Percentiles rank a stretch among this genome's conserved stretches.
Conservation (phyloP, 1,140 invertebrate species). For the Andricus grossulariae region DNA sequence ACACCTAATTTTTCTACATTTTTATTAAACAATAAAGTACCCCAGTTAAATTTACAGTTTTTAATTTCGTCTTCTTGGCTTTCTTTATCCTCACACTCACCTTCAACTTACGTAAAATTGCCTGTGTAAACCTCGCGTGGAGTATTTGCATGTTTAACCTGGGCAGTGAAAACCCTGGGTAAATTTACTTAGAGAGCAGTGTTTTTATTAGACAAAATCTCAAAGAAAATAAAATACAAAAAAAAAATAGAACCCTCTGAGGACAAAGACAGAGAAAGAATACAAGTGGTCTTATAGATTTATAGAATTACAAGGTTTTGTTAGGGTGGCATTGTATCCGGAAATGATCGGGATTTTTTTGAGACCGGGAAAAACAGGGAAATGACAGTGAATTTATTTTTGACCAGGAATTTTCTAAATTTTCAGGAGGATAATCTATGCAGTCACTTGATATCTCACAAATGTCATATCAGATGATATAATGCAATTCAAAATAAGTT, state of each 20-base stretch:
- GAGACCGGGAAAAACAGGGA: too few relatives aligned
- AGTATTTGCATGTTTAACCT: constrained; percentile 23
- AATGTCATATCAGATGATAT: too few relatives aligned
- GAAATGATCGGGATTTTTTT: too few relatives aligned
- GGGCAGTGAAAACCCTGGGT: constrained; percentile 1
- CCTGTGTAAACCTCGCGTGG: not conserved
- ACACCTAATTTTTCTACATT: too few relatives aligned
- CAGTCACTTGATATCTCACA: too few relatives aligned
- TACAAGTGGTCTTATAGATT: not conserved
- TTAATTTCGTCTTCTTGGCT: not conserved
- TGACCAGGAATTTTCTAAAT: too few relatives aligned
- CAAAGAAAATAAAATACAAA: constrained; percentile 6
- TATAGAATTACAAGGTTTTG: too few relatives aligned
- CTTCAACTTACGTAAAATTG: not conserved
- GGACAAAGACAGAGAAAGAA: not conserved
- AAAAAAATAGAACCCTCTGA: not conserved
- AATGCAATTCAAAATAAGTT: too few relatives aligned
- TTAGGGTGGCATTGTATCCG: too few relatives aligned
- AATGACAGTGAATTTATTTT: too few relatives aligned
- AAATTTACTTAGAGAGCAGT: constrained; percentile 14
- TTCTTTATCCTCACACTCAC: not conserved
- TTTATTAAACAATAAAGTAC: not conserved
- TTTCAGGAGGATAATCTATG: too few relatives aligned
- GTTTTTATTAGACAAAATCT: constrained; percentile 14
- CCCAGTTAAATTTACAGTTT: not conserved